Conservation (phyloP, 2,888 invertebrate species). For the Bugulina stolonifera region DNA sequence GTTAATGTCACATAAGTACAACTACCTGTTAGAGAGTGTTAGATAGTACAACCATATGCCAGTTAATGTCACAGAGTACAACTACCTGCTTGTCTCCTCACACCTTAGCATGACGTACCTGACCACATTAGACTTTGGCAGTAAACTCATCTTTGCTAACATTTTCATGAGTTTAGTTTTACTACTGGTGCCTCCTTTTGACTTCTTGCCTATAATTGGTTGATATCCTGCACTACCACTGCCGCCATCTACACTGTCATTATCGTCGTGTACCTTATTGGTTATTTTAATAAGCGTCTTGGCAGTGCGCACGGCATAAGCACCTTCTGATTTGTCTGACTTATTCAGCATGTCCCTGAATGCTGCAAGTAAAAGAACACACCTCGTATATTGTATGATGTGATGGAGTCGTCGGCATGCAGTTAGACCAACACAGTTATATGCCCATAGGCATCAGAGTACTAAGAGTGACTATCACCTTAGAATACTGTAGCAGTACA, state of each 20-base stretch:
- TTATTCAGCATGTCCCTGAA: conserved; percentile 68
- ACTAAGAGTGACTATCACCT: too few species aligned
- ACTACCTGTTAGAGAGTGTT: too few species aligned
- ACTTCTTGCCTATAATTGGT: conserved; percentile 25
- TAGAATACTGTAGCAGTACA: too few species aligned
- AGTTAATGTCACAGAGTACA: too few species aligned
- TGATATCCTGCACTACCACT: not conserved
- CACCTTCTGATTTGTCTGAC: conserved; percentile 67
- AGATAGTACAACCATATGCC: too few species aligned
- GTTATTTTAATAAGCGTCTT: conserved; percentile 20
- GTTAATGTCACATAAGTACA: too few species aligned
- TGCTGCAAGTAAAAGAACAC: conserved; percentile 52
- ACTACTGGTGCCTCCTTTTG: conserved; percentile 43
- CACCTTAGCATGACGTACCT: too few species aligned
- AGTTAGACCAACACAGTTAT: too few species aligned
- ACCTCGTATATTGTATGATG: too few species aligned
- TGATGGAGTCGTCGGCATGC: too few species aligned
- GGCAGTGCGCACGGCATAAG: conserved; percentile 7
- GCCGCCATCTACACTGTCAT: conserved; percentile 10
- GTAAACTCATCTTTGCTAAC: conserved; percentile 72
- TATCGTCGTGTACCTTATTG: conserved; percentile 20
- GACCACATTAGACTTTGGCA: conserved; percentile 36
- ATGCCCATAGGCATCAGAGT: too few species aligned
- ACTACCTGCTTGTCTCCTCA: too few species aligned
- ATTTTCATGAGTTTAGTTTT: conserved; percentile 81